A percentile compares a stretch with the other conserved stretches of the same genome.
Evolutionary conservation across 2,888 invertebrate species (phyloP).

Genomic region (Lydus trimaculatus): DNA sequence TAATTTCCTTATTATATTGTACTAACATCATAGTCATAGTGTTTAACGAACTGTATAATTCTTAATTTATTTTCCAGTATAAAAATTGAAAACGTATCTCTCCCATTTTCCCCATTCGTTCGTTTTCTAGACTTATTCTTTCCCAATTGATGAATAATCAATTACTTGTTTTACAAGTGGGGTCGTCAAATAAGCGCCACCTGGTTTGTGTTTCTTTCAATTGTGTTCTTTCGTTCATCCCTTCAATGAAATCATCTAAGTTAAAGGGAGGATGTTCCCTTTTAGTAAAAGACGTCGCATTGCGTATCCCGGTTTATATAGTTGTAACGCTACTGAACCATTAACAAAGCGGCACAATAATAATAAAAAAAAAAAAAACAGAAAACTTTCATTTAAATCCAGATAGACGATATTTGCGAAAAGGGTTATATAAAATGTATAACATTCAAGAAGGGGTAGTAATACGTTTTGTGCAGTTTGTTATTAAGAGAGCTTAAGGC

Average conservation of each 20-base stretch:
- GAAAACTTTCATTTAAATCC: conserved; percentile 16
- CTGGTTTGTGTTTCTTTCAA: conserved; percentile 58
- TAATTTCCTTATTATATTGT: not conserved
- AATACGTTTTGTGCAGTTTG: conserved; percentile 18
- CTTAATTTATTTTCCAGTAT: conserved; percentile 56
- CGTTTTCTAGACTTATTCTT: conserved; percentile 54
- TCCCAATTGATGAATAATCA: conserved; percentile 62
- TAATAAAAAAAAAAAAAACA: conserved; percentile 1
- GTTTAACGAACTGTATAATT: conserved; percentile 59
- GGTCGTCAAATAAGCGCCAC: conserved; percentile 58
- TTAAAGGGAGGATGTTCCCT: conserved; percentile 42
- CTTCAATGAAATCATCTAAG: conserved; percentile 53
- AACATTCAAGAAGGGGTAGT: conserved; percentile 16
- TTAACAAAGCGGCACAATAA: conserved; percentile 22
- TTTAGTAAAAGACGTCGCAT: conserved; percentile 29
- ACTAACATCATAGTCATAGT: conserved; percentile 50
- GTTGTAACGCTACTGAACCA: conserved; percentile 30
- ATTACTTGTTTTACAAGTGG: conserved; percentile 61
- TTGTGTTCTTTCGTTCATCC: conserved; percentile 53
- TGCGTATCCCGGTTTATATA: conserved; percentile 6
- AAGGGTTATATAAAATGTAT: conserved; percentile 25
- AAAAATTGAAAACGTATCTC: conserved; percentile 38
- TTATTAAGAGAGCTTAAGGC: conserved; percentile 28
- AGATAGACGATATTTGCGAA: conserved; percentile 23
- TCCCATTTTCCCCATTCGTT: conserved; percentile 29